Evolutionary conservation across 2,797 vertebrate genomes (phyloP).

Genomic region (Crenichthys baileyi): DNA sequence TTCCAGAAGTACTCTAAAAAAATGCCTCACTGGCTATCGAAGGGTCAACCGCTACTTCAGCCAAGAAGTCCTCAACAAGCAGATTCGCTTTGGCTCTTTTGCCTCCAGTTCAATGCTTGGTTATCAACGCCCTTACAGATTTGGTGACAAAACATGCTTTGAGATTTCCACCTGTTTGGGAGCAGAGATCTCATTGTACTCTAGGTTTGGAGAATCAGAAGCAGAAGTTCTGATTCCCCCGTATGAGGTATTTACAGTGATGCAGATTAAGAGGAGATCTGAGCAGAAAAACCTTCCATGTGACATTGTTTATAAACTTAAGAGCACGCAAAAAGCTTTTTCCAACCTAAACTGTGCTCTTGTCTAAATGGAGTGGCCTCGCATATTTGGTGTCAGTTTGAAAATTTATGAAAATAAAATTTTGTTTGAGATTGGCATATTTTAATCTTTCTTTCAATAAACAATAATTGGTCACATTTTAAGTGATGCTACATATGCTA

Average conservation of each 20-base stretch:
- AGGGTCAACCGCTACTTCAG: conserved; percentile 37
- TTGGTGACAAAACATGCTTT: conserved; percentile 58
- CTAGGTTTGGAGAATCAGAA: conserved; percentile 27
- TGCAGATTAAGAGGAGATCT: conserved; percentile 22
- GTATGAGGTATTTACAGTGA: conserved; percentile 60
- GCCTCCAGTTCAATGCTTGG: conserved; percentile 48
- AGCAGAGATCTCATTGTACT: conserved; percentile 54
- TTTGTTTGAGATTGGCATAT: too few relatives aligned
- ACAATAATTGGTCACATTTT: too few relatives aligned
- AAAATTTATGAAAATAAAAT: too few relatives aligned
- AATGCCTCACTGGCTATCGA: conserved; percentile 41
- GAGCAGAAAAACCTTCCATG: conserved; percentile 33
- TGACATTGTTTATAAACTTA: conserved; percentile 53
- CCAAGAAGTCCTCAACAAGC: conserved; percentile 32
- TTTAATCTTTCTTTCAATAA: too few relatives aligned
- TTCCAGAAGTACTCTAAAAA: conserved; percentile 1
- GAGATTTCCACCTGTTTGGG: conserved; percentile 48
- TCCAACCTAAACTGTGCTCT: conserved; percentile 55
- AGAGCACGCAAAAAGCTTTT: conserved; percentile 6
- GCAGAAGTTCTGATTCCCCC: conserved; percentile 61
- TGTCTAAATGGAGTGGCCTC: neutral
- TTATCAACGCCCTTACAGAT: conserved; percentile 12
- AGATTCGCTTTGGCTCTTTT: conserved; percentile 59
- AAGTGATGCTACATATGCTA: too few relatives aligned
- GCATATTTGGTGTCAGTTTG: too few relatives aligned